Evolutionary conservation across 2,113 vertebrate genomes (phyloP).

Genomic region (Pogonocichla stellata): DNA sequence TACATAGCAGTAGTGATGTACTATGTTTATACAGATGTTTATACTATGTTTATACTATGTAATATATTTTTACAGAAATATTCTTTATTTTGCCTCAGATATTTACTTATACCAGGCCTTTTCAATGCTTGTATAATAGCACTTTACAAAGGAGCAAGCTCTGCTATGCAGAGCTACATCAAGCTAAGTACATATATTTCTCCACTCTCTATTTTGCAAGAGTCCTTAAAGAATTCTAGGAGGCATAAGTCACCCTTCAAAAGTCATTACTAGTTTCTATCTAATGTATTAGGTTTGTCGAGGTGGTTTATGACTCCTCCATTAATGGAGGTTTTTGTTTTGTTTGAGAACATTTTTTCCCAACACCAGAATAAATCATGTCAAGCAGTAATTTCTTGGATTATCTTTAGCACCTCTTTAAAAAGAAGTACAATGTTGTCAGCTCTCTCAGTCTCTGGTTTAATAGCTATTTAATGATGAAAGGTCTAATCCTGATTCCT

Average conservation of each 20-base stretch:
- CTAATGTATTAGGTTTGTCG: not conserved
- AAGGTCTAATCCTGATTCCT: slow-evolving; percentile 16
- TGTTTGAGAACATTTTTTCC: not conserved
- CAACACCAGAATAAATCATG: not conserved
- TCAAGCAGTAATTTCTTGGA: slow-evolving; percentile 29
- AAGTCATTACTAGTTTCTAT: not conserved
- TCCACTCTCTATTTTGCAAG: not conserved
- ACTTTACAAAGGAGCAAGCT: not conserved
- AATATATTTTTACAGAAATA: not conserved
- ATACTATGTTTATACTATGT: no score
- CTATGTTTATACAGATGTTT: no score
- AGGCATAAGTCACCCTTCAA: not conserved
- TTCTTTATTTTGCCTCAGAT: not conserved
- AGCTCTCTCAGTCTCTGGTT: not conserved
- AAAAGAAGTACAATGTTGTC: slow-evolving; percentile 41
- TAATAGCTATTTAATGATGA: slow-evolving; percentile 43
- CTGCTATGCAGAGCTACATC: not conserved
- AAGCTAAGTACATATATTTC: not conserved
- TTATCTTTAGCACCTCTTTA: slow-evolving; percentile 51
- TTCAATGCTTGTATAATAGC: not conserved
- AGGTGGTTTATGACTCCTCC: not conserved
- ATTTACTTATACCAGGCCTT: not conserved
- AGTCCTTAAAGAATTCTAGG: not conserved
- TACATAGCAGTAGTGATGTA: not conserved
- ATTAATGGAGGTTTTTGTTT: slow-evolving; percentile 21